Conservation (phyloP, 92 coral and sea anemone genomes). For the Palythoa heliodiscus region DNA sequence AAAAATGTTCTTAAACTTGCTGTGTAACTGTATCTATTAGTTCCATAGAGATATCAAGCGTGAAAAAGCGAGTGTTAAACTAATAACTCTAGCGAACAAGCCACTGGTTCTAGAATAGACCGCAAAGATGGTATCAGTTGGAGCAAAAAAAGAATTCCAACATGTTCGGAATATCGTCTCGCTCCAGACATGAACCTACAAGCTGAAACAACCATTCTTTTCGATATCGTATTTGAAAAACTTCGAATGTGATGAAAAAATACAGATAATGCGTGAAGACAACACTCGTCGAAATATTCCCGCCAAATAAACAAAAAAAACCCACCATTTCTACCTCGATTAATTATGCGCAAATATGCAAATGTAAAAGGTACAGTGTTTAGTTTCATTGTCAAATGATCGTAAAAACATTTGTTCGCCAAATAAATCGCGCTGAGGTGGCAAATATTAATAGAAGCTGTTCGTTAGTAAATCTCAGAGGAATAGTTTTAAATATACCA, state of each 20-base stretch:
- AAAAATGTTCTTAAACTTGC: neutral
- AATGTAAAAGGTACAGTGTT: constrained; percentile 16
- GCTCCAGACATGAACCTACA: constrained; percentile 4
- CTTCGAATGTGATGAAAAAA: constrained; percentile 16
- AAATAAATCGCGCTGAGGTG: constrained; percentile 8
- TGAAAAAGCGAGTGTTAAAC: neutral
- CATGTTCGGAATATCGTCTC: constrained; percentile 15
- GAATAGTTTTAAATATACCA: neutral
- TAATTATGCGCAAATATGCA: constrained; percentile 30
- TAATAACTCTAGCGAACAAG: neutral
- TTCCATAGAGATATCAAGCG: neutral
- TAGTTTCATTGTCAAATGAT: constrained; percentile 23
- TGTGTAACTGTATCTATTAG: neutral
- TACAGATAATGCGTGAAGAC: neutral
- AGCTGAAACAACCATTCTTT: constrained; percentile 12
- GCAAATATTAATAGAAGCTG: neutral
- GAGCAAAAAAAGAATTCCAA: constrained; percentile 20
- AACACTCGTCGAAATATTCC: neutral
- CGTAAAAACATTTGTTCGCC: constrained; percentile 22
- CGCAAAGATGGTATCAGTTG: constrained; percentile 29
- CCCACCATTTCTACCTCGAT: neutral
- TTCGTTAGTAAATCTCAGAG: neutral
- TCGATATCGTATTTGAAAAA: neutral
- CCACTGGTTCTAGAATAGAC: constrained; percentile 3
- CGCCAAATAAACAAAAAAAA: neutral